Evolutionary conservation across 2,888 invertebrate genomes (phyloP), one percentile per base, ranked within the genome.

Genomic region (Meiosimyza decipiens): DNA sequence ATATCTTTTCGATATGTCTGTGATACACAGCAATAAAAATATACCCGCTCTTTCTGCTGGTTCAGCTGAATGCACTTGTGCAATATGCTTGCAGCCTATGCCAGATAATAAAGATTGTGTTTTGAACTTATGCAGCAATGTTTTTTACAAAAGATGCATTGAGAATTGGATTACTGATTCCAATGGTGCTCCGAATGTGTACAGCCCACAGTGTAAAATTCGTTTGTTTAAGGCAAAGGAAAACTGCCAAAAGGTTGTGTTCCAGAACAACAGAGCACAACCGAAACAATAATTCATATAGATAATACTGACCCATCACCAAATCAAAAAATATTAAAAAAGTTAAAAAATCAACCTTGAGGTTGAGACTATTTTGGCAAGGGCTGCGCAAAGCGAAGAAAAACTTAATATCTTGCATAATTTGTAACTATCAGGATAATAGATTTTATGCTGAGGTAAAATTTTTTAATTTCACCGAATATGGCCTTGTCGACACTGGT

Each of bases 401-500:
- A 47, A 9, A 47, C 3, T 63, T 63, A 63, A 18, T 47, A 7
- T 63, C 62, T n/a, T 40, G 47, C 15, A 62, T 62, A 40, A 15
- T 62, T 15, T 40, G 40, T n/a, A 62, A 62, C 47, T 3, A 62
- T 40, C 15, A 15, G 6, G 62, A 62, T 40, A 62, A 40, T 33
- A 6, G 62, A 40, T 62, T 62, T 62, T 62, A 62, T 40, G 62
- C 62, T 5, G 40, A 62, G 47, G 4, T 62, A 28, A 6, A 1
- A 59, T 59, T 59, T 59, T 22, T 18, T 3, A 59, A 28, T 28
- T 28, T 28, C 28, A 28, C 28, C 28, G 28, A 28, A 28, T 28
- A 28, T 28, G 28, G 28, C 4, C 28, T 28, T 3, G 3, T 28
- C 28, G 28, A 28, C 28, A 28, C 28, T 28, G 28, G 28, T 28